phyloP scores from a whole-genome alignment of 2,797 vertebrate genomes.

The Erethizon dorsatum region DNA sequence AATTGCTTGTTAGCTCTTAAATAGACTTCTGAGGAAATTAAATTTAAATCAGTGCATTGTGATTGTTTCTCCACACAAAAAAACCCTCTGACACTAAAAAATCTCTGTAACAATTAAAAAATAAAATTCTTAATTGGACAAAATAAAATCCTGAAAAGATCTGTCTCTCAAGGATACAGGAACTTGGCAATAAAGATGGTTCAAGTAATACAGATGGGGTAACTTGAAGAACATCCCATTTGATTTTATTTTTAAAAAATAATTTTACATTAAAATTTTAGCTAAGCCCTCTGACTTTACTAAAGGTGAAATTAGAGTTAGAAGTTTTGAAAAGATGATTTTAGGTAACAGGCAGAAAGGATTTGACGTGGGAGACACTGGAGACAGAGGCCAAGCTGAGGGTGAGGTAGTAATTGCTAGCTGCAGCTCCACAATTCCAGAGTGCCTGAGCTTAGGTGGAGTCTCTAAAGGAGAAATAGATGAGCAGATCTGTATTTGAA shows the following conservation, averaged over 20 bases:
- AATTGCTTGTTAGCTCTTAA: neutral
- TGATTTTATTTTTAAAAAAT: neutral
- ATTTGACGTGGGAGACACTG: neutral
- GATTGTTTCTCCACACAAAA: neutral
- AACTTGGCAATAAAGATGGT: neutral
- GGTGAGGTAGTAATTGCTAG: neutral
- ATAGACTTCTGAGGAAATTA: constrained; percentile 35
- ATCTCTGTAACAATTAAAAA: neutral
- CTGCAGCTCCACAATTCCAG: neutral
- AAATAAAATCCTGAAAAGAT: neutral
- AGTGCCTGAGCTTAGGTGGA: neutral
- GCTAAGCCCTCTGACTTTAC: neutral
- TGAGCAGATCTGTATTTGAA: neutral
- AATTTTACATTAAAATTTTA: neutral
- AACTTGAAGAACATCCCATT: neutral
- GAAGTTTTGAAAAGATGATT: neutral
- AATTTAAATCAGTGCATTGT: neutral
- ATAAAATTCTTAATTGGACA: neutral
- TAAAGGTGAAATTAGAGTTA: neutral
- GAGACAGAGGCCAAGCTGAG: neutral
- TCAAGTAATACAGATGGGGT: neutral
- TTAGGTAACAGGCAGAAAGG: neutral
- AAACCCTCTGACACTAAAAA: neutral
- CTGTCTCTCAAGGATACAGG: neutral
- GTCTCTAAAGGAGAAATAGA: neutral